Evolutionary conservation across 2,113 vertebrate species (phyloP), one percentile per base, ranked within the genome.

Genomic region (Oenanthe oenanthe): DNA sequence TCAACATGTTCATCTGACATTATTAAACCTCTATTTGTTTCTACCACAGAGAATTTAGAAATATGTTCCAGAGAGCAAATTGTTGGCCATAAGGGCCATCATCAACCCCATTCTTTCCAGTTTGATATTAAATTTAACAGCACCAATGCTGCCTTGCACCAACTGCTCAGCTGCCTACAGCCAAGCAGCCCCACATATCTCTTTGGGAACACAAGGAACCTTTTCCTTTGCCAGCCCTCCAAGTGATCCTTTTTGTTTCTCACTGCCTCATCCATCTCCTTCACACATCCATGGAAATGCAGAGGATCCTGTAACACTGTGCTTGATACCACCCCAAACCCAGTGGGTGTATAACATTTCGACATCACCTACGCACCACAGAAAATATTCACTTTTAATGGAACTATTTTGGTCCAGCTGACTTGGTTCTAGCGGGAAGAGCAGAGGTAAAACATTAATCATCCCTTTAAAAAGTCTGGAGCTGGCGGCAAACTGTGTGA

Each of bases 11-110:
- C 92, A 92, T 67, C 81, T 86, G 93, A 92, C 86, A 74, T 91
- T 72, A 91, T 93, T 97, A 97, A 95, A 79, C 61, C 57, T 82
- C 88, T 94, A 88, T 93, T 97, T 95, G 84, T 91, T 97, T 96
- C 88, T 79, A 92, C 85, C 63, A 67, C 26, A 24, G 61, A 76
- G 85, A 81, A 91, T 88, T 85, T 66, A 81, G 61, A 85, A 95
- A 73, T 85, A 94, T 22, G 40, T 78, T 85, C 84, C 88, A 67
- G 85, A 20, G 58, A 76, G 42, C 7, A 1, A 50, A 31, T 1
- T 53, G 40, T 58, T 93, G 72, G 68, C 93, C 51, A 45, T 54
- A 16, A n/a, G 68, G 63, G 42, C 86, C 62, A 61, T 48, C 65
- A 93, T 34, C 88, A 92, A 42, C 79, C 62, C 91, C 81, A 47